Base-by-base conservation (phyloP, 2,797 vertebrate genomes). In the Enteromius anoplus region DNA sequence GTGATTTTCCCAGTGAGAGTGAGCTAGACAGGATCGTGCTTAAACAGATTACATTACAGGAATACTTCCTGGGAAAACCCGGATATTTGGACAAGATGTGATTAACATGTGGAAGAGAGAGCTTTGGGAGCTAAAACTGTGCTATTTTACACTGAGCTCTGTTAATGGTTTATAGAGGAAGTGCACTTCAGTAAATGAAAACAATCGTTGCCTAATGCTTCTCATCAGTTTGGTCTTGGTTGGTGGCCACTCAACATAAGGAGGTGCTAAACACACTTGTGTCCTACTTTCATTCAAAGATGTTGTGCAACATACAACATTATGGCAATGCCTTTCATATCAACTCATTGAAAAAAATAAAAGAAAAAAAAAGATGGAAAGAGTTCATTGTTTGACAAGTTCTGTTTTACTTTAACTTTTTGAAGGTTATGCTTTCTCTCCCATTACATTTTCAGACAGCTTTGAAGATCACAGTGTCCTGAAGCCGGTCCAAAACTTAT, bases 41-140 rank as follows among this genome's bases (percentile, higher is more conserved):
- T 77, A 62, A 83, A 70, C 65, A 78, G 75, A 78, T 83, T 77
- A 83, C 65, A 77, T 78, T 47, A 70, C 53, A 79, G n/a, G 84
- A 58, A 49, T 34, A 81, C 65, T 51, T 84, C 72, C 84, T 79
- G 77, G 82, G 70, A 81, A 76, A 83, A 68, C 71, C 47, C 69
- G 65, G 51, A 70, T 68, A 78, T 83, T 60, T 78, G 64, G 51
- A 83, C 73, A 83, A 72, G 76, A 85, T 85, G 81, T 77, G 85
- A 87, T 85, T 75, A 86, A 51, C 60, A 72, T 82, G 82, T 80
- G 80, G 58, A 85, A 86, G 73, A 87, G 75, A 49, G 70, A 51
- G 66, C 60, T 80, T 86, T 81, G 32, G 64, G 81, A 66, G 34
- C 76, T 86, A 82, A 88, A 83, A 71, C 65, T 69, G 49, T 65